Percentiles rank a stretch among this genome's conserved stretches.
Evolutionary conservation across 1,140 invertebrate genomes (phyloP).

Genomic region (Hormaphis cornu): DNA sequence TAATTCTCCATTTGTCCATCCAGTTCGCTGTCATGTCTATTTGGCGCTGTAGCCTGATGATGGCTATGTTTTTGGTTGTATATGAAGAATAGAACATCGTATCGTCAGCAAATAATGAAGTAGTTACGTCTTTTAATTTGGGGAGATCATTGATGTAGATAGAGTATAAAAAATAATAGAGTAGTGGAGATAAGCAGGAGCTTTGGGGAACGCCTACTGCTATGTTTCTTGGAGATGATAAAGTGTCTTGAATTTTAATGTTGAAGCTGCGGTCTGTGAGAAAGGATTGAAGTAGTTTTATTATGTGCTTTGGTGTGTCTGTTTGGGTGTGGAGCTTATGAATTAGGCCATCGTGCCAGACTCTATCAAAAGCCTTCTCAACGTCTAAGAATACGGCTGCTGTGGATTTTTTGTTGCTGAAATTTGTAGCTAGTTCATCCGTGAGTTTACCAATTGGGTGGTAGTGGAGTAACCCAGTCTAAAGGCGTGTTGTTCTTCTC

Average conservation of each 20-base stretch:
- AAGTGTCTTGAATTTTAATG: not conserved
- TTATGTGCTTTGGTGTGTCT: not conserved
- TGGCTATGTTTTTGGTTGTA: not conserved
- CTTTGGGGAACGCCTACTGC: constrained; percentile 14
- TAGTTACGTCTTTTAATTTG: not conserved
- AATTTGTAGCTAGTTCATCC: constrained; percentile 22
- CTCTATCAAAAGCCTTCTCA: constrained; percentile 38
- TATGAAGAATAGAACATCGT: not conserved
- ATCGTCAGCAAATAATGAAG: not conserved
- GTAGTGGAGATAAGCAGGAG: not conserved
- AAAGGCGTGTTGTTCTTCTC: not conserved
- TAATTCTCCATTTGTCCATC: not conserved
- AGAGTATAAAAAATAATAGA: too few species aligned
- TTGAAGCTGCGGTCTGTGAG: not conserved
- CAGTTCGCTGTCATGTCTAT: not conserved
- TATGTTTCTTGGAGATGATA: not conserved
- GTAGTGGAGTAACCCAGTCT: not conserved
- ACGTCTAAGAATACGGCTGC: constrained; percentile 32
- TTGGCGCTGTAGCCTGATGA: not conserved
- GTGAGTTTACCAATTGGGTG: not conserved
- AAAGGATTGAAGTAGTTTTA: constrained; percentile 2
- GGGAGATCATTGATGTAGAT: not conserved
- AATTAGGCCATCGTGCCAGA: constrained; percentile 39
- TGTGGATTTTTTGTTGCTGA: not conserved
- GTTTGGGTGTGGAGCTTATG: not conserved